Conservation (phyloP, 2,888 invertebrate genomes). For the Paralinhomoeus sp. region DNA sequence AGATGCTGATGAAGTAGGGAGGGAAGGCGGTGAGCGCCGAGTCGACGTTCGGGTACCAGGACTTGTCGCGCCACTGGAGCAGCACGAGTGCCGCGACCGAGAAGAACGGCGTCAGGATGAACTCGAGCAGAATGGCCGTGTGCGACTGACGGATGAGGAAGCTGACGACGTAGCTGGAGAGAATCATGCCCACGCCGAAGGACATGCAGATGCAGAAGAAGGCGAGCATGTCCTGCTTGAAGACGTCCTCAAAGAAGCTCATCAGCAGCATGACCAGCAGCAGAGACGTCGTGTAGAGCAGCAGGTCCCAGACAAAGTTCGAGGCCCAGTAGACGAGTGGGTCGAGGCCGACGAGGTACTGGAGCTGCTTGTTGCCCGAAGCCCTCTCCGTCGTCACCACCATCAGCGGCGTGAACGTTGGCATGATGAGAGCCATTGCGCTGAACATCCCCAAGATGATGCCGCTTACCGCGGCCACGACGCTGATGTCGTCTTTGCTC, state of each 20-base stretch:
- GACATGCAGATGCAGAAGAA: not conserved
- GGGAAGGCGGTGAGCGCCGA: not conserved
- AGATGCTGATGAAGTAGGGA: constrained; percentile 1
- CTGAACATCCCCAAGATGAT: not conserved
- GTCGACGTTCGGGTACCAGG: not conserved
- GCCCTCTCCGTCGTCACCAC: constrained; percentile 43
- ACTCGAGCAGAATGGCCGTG: not conserved
- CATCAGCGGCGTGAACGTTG: not conserved
- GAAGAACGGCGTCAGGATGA: not conserved
- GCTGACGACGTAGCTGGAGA: not conserved
- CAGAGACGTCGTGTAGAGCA: not conserved
- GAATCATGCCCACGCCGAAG: constrained; percentile 1
- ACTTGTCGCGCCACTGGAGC: not conserved
- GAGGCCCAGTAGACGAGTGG: constrained; percentile 51
- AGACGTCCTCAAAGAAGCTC: not conserved
- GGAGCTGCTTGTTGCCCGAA: constrained; percentile 50
- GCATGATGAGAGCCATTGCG: not conserved
- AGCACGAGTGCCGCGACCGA: not conserved
- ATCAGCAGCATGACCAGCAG: constrained; percentile 1
- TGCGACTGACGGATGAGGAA: not conserved
- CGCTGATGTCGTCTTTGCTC: not conserved
- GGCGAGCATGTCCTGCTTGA: not conserved
- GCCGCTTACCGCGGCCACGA: not conserved
- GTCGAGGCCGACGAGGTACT: constrained; percentile 46
- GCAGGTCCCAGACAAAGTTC: constrained; percentile 42